These are phyloP conservation scores for Iselma pallidipennis DNA, from an alignment of 2,888 invertebrate species.

Conservation along the genomic window DNA sequence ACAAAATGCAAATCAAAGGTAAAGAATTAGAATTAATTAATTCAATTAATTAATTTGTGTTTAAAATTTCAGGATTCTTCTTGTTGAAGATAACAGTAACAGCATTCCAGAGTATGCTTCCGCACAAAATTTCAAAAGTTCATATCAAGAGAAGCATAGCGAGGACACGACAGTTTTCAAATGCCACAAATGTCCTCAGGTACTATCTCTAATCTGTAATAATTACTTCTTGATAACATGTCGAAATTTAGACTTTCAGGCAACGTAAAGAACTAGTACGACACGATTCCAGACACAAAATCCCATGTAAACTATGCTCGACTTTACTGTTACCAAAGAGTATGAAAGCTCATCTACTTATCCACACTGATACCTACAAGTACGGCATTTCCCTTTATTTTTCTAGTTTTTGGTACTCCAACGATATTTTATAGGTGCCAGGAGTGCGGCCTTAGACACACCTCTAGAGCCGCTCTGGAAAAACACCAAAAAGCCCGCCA, in stretches of 20 bases:
- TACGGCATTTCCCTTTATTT: conserved; percentile 20
- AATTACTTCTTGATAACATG: conserved; percentile 31
- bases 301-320: conserved; percentile 36
- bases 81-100: too few relatives aligned
- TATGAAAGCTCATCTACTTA: conserved; percentile 36
- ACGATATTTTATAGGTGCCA: conserved; percentile 30
- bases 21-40: too few relatives aligned
- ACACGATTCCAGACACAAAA: conserved; percentile 38
- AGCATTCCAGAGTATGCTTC: too few relatives aligned
- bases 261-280: conserved; percentile 24
- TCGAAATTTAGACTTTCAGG: background rate
- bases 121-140: too few relatives aligned
- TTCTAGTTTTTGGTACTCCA: background rate
- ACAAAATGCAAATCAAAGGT: background rate
- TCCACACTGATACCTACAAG: conserved; percentile 40
- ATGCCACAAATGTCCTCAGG: conserved; percentile 37
- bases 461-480: conserved; percentile 34
- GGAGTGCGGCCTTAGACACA: conserved; percentile 31
- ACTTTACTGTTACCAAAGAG: conserved; percentile 36
- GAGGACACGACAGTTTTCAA: conserved; percentile 33
- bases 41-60: too few relatives aligned
- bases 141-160: background rate
- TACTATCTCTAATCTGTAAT: conserved; percentile 21
- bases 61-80: too few relatives aligned
- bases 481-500: conserved; percentile 36